Evolutionary conservation across 2,113 vertebrate species (phyloP), one percentile per base, ranked within the genome.

Genomic region (Salvator merianae): DNA sequence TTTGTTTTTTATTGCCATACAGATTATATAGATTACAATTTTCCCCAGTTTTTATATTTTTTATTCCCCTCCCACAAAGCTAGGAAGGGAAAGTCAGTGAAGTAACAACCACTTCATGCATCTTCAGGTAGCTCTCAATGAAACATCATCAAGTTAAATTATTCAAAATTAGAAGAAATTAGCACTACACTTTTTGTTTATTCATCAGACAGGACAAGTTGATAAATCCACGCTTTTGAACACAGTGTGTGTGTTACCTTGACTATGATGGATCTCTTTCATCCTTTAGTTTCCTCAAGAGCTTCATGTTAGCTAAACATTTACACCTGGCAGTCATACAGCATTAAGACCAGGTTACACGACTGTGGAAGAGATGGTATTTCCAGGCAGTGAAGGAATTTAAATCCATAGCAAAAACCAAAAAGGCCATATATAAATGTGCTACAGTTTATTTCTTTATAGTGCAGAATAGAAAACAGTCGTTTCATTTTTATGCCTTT

Each of bases 401-500:
- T 78, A 28, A 63, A 78, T 86, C 36, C 32, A 70, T n/a, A 77
- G 34, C 53, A 32, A 65, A 78, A 62, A 3, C 43, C 68, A 65
- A 65, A 34, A 62, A 47, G 65, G 36, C 68, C 71, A 70, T 30
- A 80, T 50, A 69, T 74, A 83, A 79, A 85, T 76, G 62, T 65
- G 28, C 79, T 84, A 85, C 74, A 74, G 53, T 74, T 78, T 22
- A 86, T 90, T 79, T 28, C 3, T 83, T 75, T 71, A 83, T 91
- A 78, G 80, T 87, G 72, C 70, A 70, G 78, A 13, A 91, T 84
- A 18, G 38, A 65, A 30, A 86, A 82, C 71, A 84, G 0, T 1
- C 82, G 89, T 93, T 92, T 93, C 90, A 91, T 71, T 79, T 86
- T 0, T 73, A 88, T 71, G 81, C 91, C 79, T 79, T 86, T 91